Base-by-base conservation (phyloP, 2,888 invertebrate genomes). In the Slavum lentiscoides region DNA sequence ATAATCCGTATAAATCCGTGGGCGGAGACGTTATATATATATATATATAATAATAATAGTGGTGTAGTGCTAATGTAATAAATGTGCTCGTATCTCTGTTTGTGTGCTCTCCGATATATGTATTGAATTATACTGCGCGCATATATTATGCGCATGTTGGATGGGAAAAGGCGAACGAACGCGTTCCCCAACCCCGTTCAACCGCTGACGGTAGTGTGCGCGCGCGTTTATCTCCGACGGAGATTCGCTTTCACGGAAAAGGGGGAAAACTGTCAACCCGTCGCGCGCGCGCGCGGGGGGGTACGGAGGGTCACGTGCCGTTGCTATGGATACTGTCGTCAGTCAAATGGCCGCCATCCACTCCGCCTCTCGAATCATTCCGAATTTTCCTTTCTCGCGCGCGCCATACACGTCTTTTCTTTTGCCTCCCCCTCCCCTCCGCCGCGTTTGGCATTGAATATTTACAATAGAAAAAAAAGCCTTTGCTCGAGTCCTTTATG, bases 71-170 rank as follows among this genome's bases (percentile, higher is more conserved):
- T 2, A 30, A 30, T 4, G 37, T n/a, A 37, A 30, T 66, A 39
- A 23, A 37, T 59, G 23, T 8, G 53, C 21, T 7, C 11, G 43
- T 43, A 11, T 43, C 7, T 43, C 9, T 43, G 4, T 43, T 2
- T 43, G 11, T 13, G 13, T 2, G 13, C 49, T 30, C 30, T 30
- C 30, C 30, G 30, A 30, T 30, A 75, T 21, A n/a, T 43, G 55
- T 69, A 77, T 77, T 77, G 77, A 77, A 77, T 77, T 77, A 77
- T n/a, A n/a, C n/a, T n/a, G n/a, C n/a, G n/a, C n/a, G n/a, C n/a
- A 39, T 77, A 21, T 62, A 23, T 7, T 7, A 7, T 39, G 39
- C 39, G 7, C 7, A 7, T 62, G 30, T 62, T 2, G 37, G 23
- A 43, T 62, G 77, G 30, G 30, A 70, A 69, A 77, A 55, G 77